Conservation (phyloP, 2,888 invertebrate species). For the Hirtodrosophila alboralis region DNA sequence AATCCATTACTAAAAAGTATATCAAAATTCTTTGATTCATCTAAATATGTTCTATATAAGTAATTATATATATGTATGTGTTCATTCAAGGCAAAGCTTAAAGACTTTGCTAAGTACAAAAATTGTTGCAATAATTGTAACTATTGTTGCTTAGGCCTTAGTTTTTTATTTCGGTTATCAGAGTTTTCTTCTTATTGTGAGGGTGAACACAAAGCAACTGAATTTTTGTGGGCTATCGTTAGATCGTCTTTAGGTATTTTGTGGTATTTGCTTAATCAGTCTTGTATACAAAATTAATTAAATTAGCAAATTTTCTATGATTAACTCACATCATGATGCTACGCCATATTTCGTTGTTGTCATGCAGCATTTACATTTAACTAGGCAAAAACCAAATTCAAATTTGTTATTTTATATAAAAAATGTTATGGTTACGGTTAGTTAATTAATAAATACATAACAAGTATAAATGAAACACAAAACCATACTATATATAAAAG, state of each 20-base stretch:
- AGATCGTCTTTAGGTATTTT: conserved; percentile 42
- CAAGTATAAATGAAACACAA: conserved; percentile 33
- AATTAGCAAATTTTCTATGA: conserved; percentile 67
- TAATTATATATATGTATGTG: conserved; percentile 8
- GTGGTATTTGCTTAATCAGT: conserved; percentile 66
- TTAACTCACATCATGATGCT: conserved; percentile 43
- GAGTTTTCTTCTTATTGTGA: conserved; percentile 7
- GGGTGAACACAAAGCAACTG: conserved; percentile 36
- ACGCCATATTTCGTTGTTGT: conserved; percentile 43
- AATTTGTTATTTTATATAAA: background rate
- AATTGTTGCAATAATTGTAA: conserved; percentile 51
- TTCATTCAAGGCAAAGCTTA: conserved; percentile 46
- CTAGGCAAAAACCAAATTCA: conserved; percentile 23
- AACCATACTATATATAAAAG: conserved; percentile 50
- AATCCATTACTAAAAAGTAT: conserved; percentile 50
- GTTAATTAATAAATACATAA: conserved; percentile 23
- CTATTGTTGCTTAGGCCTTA: conserved; percentile 43
- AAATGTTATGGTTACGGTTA: conserved; percentile 6
- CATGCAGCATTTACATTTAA: conserved; percentile 41
- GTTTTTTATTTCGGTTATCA: too few species aligned
- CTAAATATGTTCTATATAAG: conserved; percentile 33
- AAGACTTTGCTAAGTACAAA: conserved; percentile 64
- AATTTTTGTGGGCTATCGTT: conserved; percentile 41
- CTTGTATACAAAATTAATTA: conserved; percentile 72
- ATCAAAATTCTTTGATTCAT: conserved; percentile 49